Evolutionary conservation across 1,140 invertebrate species (phyloP), one percentile per base, ranked within the genome.

Genomic region (Palaemon carinicauda): DNA sequence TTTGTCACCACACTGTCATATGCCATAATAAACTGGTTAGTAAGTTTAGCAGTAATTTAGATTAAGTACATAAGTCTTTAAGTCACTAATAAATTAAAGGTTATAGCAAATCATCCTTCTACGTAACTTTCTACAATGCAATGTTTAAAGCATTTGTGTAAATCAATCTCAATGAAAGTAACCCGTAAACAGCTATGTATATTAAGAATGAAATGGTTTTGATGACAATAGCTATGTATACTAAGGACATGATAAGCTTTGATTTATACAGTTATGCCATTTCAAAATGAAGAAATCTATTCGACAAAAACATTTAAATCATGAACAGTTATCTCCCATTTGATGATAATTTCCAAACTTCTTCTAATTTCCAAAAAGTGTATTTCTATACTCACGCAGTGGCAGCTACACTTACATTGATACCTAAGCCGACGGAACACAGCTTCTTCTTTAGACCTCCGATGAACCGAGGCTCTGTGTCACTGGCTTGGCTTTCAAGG

Each of bases 361-460:
- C 15, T 1, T 27, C 33, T 10, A 17, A 33, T 14, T 27, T 27
- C 15, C n/a, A n/a, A 73, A 1, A 33, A 27, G 33, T 24, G 19
- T 3, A 19, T 1, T 17, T 17, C 15, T 17, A 73, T 17, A 29
- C 9, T n/a, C 33, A 0, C 50, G 29, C 5, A 15, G 0, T 77
- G 21, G 41, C 10, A 10, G 17, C 1, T 0, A 27, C 19, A 86
- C 84, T 86, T 50, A 86, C 84, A 56, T 86, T 80, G 5, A 86
- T 33, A 14, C 84, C 84, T 15, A 86, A 51, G 29, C 84, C 84
- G 7, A 86, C 84, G 15, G 77, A 80, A 29, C 84, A 86, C 31
- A 86, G 19, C 12, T 86, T 86, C 65, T 86, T 86, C 77, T 86
- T 86, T 1, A 86, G 77, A 27, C 31, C 21, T 3, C 84, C 84